Base-by-base conservation (phyloP, 2,113 vertebrate species). In the Eclectus roratus region DNA sequence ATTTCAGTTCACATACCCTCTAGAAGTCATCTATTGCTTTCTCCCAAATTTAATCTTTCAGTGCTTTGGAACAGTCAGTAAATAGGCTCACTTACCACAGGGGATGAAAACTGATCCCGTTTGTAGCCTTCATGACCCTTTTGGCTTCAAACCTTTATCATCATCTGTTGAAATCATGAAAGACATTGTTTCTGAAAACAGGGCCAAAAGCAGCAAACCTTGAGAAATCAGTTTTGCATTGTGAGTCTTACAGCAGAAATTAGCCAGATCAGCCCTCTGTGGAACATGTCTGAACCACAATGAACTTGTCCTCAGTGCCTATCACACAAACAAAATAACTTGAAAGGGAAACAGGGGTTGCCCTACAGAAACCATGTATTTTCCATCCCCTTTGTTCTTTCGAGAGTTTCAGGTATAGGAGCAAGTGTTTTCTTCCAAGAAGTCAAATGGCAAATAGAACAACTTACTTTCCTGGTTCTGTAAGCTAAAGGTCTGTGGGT, bases 21-120 rank as follows among this genome's bases (percentile, higher is more conserved):
- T 85, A 85, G 66, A 91, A 95, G 95, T 89, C 72, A 79, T 55
- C 18, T 81, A 91, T 92, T 84, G 93, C 95, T 92, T 96, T 90
- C 52, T 92, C 83, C 23, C 33, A 81, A 39, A 65, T 94, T 93
- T 94, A 94, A 79, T 92, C 80, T 94, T 93, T 91, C 52, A 35
- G 55, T 86, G 83, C 85, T 94, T 96, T 64, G 44, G 37, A 96
- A 78, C 47, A 83, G 88, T 72, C 47, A 92, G 65, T 92, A 91
- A 89, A 94, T 81, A 89, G 83, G 56, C 49, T 95, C 77, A 71
- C n/a, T 84, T 91, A 92, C 37, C 39, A 71, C 65, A 46, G 73
- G 44, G 65, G 61, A 43, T 69, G 44, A 65, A 91, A 96, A 89
- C 11, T 90, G 77, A 93, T 92, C 77, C 73, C 0, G 0, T 55